Evolutionary conservation across 2,888 invertebrate genomes (phyloP).

Genomic region (Idaea straminata): DNA sequence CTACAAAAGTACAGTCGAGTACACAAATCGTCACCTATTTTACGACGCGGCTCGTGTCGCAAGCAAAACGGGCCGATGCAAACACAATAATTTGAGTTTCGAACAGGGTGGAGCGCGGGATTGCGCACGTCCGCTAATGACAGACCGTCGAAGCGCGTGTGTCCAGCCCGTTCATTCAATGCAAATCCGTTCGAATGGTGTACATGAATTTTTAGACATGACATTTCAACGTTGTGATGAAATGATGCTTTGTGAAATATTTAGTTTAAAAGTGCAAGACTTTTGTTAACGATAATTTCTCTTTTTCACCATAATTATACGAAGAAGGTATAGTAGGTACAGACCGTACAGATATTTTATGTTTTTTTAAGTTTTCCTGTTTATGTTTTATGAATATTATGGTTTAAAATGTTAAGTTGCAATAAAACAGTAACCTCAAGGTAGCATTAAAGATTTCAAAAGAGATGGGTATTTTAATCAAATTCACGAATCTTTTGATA

Average conservation of each 20-base stretch:
- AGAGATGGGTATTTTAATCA: conserved; percentile 12
- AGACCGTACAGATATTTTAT: too few species aligned
- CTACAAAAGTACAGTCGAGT: conserved; percentile 40
- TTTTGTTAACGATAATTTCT: neutral
- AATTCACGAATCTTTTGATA: conserved; percentile 22
- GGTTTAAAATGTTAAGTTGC: neutral
- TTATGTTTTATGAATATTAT: neutral
- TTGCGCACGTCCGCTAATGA: conserved; percentile 72
- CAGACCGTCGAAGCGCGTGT: conserved; percentile 67
- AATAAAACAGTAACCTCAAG: neutral
- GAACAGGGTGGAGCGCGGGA: conserved; percentile 63
- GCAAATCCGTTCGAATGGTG: conserved; percentile 55
- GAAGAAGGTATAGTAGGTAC: too few species aligned
- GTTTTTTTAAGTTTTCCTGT: neutral
- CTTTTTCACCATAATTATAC: neutral
- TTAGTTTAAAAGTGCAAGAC: neutral
- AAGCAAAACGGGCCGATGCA: conserved; percentile 42
- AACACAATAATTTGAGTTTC: conserved; percentile 72
- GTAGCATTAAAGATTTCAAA: conserved; percentile 2
- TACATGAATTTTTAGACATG: conserved; percentile 58
- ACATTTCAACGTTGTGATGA: conserved; percentile 23
- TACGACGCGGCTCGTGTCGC: conserved; percentile 48
- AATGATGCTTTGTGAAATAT: neutral
- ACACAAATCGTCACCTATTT: conserved; percentile 47
- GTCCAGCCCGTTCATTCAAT: conserved; percentile 78